Evolutionary conservation across 2,113 vertebrate species (phyloP), one percentile per base, ranked within the genome.

Genomic region (Anas platyrhynchos): DNA sequence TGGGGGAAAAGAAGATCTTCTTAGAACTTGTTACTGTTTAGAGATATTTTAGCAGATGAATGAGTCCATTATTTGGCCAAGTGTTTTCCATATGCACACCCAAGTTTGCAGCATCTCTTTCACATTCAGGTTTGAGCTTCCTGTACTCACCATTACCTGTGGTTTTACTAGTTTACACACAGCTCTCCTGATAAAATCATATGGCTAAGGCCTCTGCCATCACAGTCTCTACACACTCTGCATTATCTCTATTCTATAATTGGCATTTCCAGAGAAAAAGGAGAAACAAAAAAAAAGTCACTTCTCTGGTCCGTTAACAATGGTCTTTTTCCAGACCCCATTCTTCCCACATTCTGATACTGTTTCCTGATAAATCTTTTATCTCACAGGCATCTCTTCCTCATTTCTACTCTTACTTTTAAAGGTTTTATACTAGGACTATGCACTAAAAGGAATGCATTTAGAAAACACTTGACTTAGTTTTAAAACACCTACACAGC

Each of bases 381-480:
- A 78, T 78, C 32, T 84, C 50, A 58, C 20, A 73, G 34, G 8
- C n/a, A 17, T 62, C 21, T 44, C 68, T 89, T 77, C 36, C 23
- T 91, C 29, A 68, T 81, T 90, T 81, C 41, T 83, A n/a, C 8
- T 41, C 18, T 59, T 63, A 38, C 23, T 76, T 83, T 79, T 83
- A 91, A 81, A 62, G 25, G 11, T 13, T 73, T 85, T 83, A 34
- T 67, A 55, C 66, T 61, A 74, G 32, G 21, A 11, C 36, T 50
- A n/a, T 75, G 43, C 52, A 74, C 36, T 66, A 63, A 59, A 62
- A 76, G 61, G 34, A 94, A 95, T 94, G 31, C 46, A 83, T 86
- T 95, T 88, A 63, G 54, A 79, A 94, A 91, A 59, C 38, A 61
- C 67, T 92, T 95, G 52, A 44, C 36, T 91, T 89, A 59, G 74